A percentile compares a stretch with the other conserved stretches of the same genome.
Conservation (phyloP, 2,888 invertebrate genomes). For the Lasioglossum vierecki region DNA sequence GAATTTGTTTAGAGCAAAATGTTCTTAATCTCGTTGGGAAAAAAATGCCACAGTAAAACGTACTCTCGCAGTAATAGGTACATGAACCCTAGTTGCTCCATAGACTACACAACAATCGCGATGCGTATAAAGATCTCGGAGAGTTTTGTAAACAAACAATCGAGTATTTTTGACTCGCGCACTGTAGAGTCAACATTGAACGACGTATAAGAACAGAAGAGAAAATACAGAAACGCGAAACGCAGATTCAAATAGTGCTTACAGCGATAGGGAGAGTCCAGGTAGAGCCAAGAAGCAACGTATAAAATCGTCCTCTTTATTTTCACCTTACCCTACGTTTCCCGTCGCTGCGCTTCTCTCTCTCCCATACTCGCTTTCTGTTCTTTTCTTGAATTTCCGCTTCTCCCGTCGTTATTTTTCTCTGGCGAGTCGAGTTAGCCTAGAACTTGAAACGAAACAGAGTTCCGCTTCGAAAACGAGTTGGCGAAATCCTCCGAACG, state of each 20-base stretch:
- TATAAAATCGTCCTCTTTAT: constrained; percentile 21
- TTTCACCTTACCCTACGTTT: constrained; percentile 13
- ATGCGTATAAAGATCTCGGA: neutral
- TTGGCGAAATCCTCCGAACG: neutral
- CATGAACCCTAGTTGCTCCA: too few species aligned
- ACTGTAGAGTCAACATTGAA: neutral
- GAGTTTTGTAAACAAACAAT: neutral
- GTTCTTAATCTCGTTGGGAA: too few species aligned
- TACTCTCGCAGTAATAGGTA: too few species aligned
- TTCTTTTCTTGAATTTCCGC: constrained; percentile 6
- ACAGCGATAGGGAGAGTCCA: neutral
- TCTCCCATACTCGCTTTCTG: constrained; percentile 11
- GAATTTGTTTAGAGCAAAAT: too few species aligned
- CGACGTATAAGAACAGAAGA: neutral
- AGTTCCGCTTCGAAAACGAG: neutral
- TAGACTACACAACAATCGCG: too few species aligned
- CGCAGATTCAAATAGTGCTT: neutral
- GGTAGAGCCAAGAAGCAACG: constrained; percentile 19
- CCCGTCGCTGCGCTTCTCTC: neutral
- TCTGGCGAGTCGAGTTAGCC: constrained; percentile 16
- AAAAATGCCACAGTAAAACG: too few species aligned
- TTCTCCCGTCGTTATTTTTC: constrained; percentile 35
- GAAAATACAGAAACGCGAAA: neutral
- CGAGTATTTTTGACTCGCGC: neutral
- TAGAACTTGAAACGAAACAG: constrained; percentile 7